Base-by-base conservation (phyloP, 2,888 invertebrate genomes). In the Oscheius onirici region DNA sequence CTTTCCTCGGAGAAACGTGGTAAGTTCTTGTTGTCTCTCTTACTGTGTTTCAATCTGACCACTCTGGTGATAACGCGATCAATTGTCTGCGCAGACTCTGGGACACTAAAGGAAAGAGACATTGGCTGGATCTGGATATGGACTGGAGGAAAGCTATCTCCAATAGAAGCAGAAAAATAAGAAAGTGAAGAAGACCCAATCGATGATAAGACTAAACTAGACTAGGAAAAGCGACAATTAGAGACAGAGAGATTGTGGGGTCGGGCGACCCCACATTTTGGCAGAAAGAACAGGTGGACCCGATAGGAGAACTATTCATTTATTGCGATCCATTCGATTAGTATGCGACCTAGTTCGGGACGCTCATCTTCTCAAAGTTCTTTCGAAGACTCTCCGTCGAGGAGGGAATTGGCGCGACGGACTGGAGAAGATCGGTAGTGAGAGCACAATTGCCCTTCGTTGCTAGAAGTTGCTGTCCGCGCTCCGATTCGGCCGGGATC, bases 401-500 rank as follows among this genome's bases (percentile, higher is more conserved):
- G 10, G 57, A 34, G n/a, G 24, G 68, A 26, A 68, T 57, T 11
- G 68, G 68, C 11, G 44, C 44, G 41, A 57, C 43, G 28, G 55
- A 34, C 44, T 55, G 55, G 11, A 68, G 68, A 11, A 68, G 57
- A 24, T 55, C 57, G 41, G 68, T 68, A n/a, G 55, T 49, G n/a
- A 68, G 57, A 26, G 68, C 68, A 28, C 68, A 68, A 46, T 68
- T 68, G 13, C 86, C 86, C 68, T 87, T 87, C 2, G 86, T 86
- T 0, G 81, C 82, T 69, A 85, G 69, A 11, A 86, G 58, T 40
- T 82, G 76, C 51, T 78, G 63, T 2, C 85, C 86, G 24, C 79
- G 71, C 58, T 84, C 84, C 1, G 83, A 80, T 13, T 83, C 82
- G 28, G 78, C 74, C n/a, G 79, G 80, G 28, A 86, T 79, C 28